A percentile compares a stretch with the other conserved stretches of the same genome.
These are phyloP conservation scores for Apogon hyalosoma DNA, from an alignment of 2,797 vertebrate genomes.

Conservation along the genomic window DNA sequence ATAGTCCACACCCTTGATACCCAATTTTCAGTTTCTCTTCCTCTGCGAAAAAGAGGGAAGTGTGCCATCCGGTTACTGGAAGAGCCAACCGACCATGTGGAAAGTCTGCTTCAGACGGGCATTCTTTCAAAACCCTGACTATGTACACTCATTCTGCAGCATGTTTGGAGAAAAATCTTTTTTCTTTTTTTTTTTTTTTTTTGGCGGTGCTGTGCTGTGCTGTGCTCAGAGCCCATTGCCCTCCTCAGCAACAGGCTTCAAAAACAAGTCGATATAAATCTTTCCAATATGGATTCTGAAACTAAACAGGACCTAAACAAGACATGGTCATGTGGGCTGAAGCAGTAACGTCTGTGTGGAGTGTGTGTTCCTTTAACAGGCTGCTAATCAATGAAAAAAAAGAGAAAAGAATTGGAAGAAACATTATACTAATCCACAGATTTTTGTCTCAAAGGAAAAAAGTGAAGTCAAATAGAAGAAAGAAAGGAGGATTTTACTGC, in stretches of 20 bases:
- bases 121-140: slow-evolving; percentile 32
- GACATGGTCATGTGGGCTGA: background rate
- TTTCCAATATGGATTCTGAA: slow-evolving; percentile 26
- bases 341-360: background rate
- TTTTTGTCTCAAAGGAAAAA: too few species aligned
- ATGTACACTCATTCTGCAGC: slow-evolving; percentile 17
- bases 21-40: slow-evolving; percentile 29
- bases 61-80: slow-evolving; percentile 70
- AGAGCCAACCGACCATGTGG: slow-evolving; percentile 55
- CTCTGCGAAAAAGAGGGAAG: slow-evolving; percentile 47
- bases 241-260: background rate
- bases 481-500: too few species aligned
- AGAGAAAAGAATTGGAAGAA: too few species aligned
- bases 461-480: too few species aligned
- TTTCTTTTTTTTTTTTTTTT: slow-evolving; percentile 28
- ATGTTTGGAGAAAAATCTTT: slow-evolving; percentile 36
- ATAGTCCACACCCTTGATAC: slow-evolving; percentile 50
- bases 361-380: too few species aligned
- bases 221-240: background rate
- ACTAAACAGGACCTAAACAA: slow-evolving; percentile 15
- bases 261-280: slow-evolving; percentile 30
- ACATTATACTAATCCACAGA: too few species aligned
- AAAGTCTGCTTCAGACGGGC: slow-evolving; percentile 62
- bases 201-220: slow-evolving; percentile 34
- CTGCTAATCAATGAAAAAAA: too few species aligned